Base-by-base conservation (phyloP, 2,113 vertebrate species). In the Ploceus nigricollis region DNA sequence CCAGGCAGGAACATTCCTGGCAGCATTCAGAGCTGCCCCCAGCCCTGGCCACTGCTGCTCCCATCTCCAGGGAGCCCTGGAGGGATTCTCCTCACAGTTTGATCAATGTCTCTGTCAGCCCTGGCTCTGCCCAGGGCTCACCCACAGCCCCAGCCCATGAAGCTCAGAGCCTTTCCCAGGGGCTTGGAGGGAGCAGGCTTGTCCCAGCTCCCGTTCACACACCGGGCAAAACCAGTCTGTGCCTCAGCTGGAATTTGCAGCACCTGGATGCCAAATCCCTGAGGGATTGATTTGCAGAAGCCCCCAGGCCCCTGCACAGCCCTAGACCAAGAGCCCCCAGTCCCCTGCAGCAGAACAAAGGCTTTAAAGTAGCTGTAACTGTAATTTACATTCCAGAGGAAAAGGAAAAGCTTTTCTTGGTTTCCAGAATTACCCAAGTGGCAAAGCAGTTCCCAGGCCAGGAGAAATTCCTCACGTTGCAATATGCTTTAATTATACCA, bases 391-490 rank as follows among this genome's bases (percentile, higher is more conserved):
- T 85, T 90, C 71, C 79, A 56, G 87, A 93, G 94, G 71, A 92
- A 86, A 58, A 81, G 72, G 82, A 87, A 86, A 94, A 94, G 72
- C 76, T 56, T 81, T 47, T 63, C 93, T 73, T 20, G 53, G 51
- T 87, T 90, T 89, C 50, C 56, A n/a, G 86, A 90, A 93, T 92
- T 89, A 92, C 95, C 88, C 92, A 40, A 90, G 95, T 75, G 95
- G 89, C 94, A 95, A 75, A 83, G 15, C 86, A 71, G 94, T 7
- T 93, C 86, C 95, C 94, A 81, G 95, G 77, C 95, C 94, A 78
- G 83, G 56, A 88, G 96, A 58, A 84, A 78, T 51, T n/a, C 92
- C 91, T 78, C 91, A 17, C 35, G 57, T 84, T 87, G 85, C 96
- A 58, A 63, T 58, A 10, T 10, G 83, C 89, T 95, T 78, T 94